These are phyloP conservation scores for Heliopora coerulea DNA, from an alignment of 92 coral and sea anemone species.

Conservation along the genomic window DNA sequence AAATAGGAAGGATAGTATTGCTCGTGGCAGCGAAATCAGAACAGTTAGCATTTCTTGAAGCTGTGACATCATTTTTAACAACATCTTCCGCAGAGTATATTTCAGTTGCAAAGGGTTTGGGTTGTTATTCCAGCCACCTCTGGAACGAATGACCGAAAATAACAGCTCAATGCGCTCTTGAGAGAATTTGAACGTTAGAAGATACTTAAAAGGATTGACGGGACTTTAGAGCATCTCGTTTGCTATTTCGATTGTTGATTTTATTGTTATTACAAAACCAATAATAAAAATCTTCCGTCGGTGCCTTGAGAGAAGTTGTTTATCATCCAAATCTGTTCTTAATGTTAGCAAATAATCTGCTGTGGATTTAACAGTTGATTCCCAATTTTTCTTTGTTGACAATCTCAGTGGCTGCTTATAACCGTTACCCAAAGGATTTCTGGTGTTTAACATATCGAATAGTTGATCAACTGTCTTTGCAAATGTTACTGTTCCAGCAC, in stretches of 20 bases:
- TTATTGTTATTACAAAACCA: constrained; percentile 16
- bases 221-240: not conserved
- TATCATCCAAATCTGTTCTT: constrained; percentile 1
- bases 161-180: constrained; percentile 13
- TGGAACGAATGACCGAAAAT: not conserved
- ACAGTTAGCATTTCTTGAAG: constrained; percentile 22
- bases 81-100: constrained; percentile 13
- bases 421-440: constrained; percentile 13
- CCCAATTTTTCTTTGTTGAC: not conserved
- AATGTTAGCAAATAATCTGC: constrained; percentile 10
- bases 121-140: no score
- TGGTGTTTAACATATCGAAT: constrained; percentile 22
- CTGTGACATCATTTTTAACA: constrained; percentile 1
- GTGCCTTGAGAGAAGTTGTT: not conserved
- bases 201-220: not conserved
- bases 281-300: constrained; percentile 13
- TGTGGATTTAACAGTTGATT: not conserved
- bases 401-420: constrained; percentile 4
- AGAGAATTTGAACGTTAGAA: not conserved
- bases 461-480: not conserved
- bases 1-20: no score
- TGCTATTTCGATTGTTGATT: not conserved
- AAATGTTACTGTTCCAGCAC: not conserved
- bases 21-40: not conserved
- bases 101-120: constrained; percentile 11